phyloP scores from a whole-genome alignment of 2,797 vertebrate genomes.

The Eulemur mongoz region DNA sequence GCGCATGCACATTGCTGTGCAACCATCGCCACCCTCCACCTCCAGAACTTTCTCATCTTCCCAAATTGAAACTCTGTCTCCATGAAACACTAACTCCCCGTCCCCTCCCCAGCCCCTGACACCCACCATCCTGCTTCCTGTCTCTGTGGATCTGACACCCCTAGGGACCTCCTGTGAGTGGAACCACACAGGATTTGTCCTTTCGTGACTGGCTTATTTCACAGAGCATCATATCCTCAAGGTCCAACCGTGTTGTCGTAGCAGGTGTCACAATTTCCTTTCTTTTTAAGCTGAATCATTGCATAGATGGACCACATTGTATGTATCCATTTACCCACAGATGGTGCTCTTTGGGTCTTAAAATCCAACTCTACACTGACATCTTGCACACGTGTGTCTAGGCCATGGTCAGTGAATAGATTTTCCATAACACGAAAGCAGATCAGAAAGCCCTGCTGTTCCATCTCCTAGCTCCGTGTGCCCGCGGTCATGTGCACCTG shows the following conservation, averaged over 20 bases:
- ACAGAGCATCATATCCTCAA: background rate
- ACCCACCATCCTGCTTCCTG: background rate
- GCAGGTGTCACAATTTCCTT: background rate
- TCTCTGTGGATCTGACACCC: background rate
- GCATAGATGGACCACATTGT: background rate
- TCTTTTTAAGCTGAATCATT: background rate
- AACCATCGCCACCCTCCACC: background rate
- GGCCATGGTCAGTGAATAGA: fast-evolving
- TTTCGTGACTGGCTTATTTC: background rate
- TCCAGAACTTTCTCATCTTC: background rate
- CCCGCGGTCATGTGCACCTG: too few relatives aligned
- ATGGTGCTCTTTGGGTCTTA: background rate
- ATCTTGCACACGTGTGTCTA: background rate
- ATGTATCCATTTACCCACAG: background rate
- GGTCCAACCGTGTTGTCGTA: background rate
- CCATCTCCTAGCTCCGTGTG: too few relatives aligned
- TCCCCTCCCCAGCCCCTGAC: background rate
- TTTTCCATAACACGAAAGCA: fast-evolving
- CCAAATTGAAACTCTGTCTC: background rate
- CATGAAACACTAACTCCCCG: background rate
- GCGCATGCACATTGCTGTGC: background rate
- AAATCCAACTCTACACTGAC: fast-evolving
- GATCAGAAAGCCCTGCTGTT: background rate
- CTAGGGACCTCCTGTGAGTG: background rate
- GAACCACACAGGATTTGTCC: too few relatives aligned